Conservation (phyloP, 2,113 vertebrate genomes). For the Steatornis caripensis region DNA sequence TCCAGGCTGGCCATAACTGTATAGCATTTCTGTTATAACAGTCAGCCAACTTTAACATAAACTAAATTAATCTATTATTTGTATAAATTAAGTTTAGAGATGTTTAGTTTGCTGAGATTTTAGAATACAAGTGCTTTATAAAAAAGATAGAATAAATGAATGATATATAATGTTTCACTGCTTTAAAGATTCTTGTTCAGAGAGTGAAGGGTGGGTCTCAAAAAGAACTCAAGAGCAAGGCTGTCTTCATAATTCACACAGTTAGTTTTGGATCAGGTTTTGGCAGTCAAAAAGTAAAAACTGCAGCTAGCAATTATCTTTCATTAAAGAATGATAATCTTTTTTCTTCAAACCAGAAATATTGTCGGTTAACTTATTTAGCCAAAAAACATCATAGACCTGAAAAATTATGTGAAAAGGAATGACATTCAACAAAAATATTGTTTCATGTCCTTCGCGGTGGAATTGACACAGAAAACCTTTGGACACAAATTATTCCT, state of each 20-base stretch:
- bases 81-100: neutral
- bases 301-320: neutral
- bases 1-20: neutral
- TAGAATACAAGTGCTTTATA: constrained; percentile 13
- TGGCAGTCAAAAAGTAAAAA: neutral
- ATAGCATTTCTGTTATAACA: neutral
- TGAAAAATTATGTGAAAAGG: neutral
- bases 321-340: neutral
- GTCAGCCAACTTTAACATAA: neutral
- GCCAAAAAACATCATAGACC: neutral
- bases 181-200: neutral
- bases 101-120: constrained; percentile 3
- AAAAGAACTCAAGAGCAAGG: neutral
- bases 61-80: constrained; percentile 8
- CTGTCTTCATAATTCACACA: constrained; percentile 17
- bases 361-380: neutral
- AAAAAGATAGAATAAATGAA: constrained; percentile 23
- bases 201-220: neutral
- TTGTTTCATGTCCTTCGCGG: neutral
- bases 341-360: constrained; percentile 13
- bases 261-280: constrained; percentile 22
- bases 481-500: neutral
- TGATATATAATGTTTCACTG: constrained; percentile 1
- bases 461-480: neutral
- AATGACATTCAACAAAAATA: constrained; percentile 33